A percentile compares a stretch with the other conserved stretches of the same genome.
Evolutionary conservation across 2,113 vertebrate genomes (phyloP).

Genomic region (Delphinus delphis): DNA sequence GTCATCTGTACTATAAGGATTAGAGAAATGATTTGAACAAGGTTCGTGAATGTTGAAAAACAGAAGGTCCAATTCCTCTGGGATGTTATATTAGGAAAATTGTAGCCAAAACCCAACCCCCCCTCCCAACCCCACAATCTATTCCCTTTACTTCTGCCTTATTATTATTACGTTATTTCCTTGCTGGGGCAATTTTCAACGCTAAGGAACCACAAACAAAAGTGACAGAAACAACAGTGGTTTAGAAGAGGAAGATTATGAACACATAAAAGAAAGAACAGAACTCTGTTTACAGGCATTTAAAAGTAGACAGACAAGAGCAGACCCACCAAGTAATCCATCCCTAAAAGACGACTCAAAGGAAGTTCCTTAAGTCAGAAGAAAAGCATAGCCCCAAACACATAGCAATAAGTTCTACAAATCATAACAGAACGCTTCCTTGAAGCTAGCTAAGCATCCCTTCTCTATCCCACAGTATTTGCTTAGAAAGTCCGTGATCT

Average conservation of each 20-base stretch:
- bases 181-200: neutral
- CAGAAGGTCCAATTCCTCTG: neutral
- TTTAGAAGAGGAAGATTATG: neutral
- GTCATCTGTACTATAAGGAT: neutral
- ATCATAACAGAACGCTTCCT: neutral
- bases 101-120: neutral
- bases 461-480: neutral
- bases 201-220: neutral
- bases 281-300: neutral
- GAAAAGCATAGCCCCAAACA: neutral
- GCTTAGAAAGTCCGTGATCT: neutral
- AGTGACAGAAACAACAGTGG: neutral
- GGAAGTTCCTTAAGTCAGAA: neutral
- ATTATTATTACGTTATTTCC: conserved; percentile 18
- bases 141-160: neutral
- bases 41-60: neutral
- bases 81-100: neutral
- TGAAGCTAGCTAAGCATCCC: neutral
- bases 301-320: neutral
- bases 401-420: neutral
- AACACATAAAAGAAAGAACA: neutral
- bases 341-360: conserved; percentile 1
- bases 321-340: neutral
- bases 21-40: neutral
- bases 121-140: too few relatives aligned